Base-by-base conservation (phyloP, 2,113 vertebrate species). In the Sinocyclocheilus maitianheensis region DNA sequence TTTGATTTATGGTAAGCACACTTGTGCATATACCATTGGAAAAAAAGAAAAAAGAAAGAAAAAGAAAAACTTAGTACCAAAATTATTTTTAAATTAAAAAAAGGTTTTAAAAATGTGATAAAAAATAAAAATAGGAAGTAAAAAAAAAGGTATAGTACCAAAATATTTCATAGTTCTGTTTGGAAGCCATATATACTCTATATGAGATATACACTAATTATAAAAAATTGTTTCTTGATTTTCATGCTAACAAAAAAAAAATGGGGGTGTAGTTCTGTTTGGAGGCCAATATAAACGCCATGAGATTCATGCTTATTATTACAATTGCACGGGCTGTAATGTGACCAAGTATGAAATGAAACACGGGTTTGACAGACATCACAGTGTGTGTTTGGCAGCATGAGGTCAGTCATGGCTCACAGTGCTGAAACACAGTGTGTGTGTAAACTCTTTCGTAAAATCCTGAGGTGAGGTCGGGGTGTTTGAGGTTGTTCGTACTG, bases 301-400 rank as follows among this genome's bases (percentile, higher is more conserved):
- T 10, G 12, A 51, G 37, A n/a, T 48, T 3, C 12, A 7, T 24
- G 43, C 12, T 51, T 55, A 55, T 53, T 55, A 77, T 55, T 55
- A 55, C 51, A 67, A 81, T 81, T 24, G 5, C 10, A 63, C 3
- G 43, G 43, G 43, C 5, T 67, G 14, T 81, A 51, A 67, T 6
- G 5, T 51, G 62, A 69, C 43, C 63, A 48, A n/a, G 75, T 53
- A 37, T 34, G 63, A 37, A 71, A 71, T 74, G 30, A 74, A 72
- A 84, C 67, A 43, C 24, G 20, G 34, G 48, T 74, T 84, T 60
- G 67, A 74, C 65, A n/a, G 53, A 84, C 53, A 58, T 84, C 82
- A 84, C 82, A 74, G 69, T 74, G 81, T 53, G 81, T 84, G 86
- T 75, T 72, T 85, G 83, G 77, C 83, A 87, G 22, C 75, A 72